Evolutionary conservation across 2,113 vertebrate species (phyloP).

Genomic region (Deroptyus accipitrinus): DNA sequence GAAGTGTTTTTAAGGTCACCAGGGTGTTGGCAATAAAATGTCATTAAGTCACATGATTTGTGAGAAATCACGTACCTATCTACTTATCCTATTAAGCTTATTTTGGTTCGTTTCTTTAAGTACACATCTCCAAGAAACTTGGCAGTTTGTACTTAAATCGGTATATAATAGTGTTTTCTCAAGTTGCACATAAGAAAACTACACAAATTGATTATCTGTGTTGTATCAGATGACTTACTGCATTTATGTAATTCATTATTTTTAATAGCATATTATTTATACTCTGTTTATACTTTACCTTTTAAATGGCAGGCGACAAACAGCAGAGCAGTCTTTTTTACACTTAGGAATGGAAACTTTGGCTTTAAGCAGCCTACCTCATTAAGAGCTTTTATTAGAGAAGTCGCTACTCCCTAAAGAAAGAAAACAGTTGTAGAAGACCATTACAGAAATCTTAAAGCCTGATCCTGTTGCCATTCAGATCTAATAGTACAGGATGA

Average conservation of each 20-base stretch:
- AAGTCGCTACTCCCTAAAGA: conserved; percentile 82
- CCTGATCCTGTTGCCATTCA: background rate
- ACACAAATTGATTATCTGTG: background rate
- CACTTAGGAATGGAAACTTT: conserved; percentile 89
- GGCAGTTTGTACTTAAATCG: background rate
- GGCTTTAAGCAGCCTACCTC: conserved; percentile 90
- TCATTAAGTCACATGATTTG: background rate
- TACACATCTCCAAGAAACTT: background rate
- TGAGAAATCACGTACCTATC: background rate
- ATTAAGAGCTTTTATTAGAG: conserved; percentile 91
- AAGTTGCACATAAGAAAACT: background rate
- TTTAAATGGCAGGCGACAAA: conserved; percentile 91
- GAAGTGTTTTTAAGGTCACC: background rate
- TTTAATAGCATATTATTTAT: background rate
- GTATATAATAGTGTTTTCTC: background rate
- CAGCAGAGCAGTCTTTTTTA: conserved; percentile 83
- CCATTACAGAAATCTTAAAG: background rate
- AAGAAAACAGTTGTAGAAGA: background rate
- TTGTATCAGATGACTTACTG: background rate
- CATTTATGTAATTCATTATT: background rate
- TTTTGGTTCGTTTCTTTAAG: background rate
- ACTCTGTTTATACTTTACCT: conserved; percentile 80
- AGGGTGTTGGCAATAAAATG: background rate
- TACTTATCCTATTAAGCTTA: background rate
- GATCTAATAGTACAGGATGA: background rate